These are phyloP conservation scores for Toxotes chatareus DNA, from an alignment of 2,113 vertebrate species.

Conservation along the genomic window DNA sequence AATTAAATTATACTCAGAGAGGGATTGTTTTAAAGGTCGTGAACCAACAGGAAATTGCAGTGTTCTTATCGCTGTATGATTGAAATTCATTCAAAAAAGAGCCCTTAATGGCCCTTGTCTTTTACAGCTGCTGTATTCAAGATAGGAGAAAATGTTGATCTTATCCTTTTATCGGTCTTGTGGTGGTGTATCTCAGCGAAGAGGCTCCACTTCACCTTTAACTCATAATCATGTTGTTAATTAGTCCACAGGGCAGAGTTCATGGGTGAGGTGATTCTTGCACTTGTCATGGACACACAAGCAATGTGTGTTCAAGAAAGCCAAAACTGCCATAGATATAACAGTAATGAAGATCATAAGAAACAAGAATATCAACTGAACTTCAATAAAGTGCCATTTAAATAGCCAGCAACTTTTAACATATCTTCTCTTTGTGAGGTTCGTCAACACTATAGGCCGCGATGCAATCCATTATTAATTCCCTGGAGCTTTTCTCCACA, in stretches of 20 bases:
- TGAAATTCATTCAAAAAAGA: conserved; percentile 25
- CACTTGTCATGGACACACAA: neutral
- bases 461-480: conserved; percentile 56
- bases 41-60: conserved; percentile 57
- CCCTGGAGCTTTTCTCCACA: conserved; percentile 65
- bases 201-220: conserved; percentile 20
- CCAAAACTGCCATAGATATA: neutral
- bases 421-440: neutral
- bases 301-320: neutral
- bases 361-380: conserved; percentile 10
- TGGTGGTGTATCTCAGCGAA: neutral
- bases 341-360: neutral
- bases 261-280: neutral
- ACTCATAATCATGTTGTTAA: conserved; percentile 17
- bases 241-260: conserved; percentile 5
- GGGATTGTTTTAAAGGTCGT: conserved; percentile 55
- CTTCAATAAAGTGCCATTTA: neutral
- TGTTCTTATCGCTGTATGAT: conserved; percentile 46
- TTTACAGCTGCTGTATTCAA: conserved; percentile 17
- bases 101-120: conserved; percentile 15
- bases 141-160: conserved; percentile 15
- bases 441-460: neutral
- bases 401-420: neutral
- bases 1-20: conserved; percentile 47
- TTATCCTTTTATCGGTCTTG: conserved; percentile 20